These are phyloP conservation scores for Halictus ligatus DNA, from an alignment of 2,888 invertebrate genomes.

Conservation along the genomic window DNA sequence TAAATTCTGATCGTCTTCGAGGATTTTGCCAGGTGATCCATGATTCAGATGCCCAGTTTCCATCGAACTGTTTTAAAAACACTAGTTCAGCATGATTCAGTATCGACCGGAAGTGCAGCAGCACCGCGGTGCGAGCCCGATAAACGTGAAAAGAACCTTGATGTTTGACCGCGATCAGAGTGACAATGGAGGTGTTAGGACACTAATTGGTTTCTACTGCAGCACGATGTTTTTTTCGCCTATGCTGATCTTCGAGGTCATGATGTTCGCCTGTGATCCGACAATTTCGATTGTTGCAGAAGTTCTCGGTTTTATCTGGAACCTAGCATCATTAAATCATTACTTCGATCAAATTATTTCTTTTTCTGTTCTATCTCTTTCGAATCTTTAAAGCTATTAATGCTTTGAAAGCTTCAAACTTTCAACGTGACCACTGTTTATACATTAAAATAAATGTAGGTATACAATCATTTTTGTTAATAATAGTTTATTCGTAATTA, in stretches of 20 bases:
- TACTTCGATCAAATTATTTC: not conserved
- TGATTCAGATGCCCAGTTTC: conserved; percentile 3
- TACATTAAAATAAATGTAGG: too few relatives aligned
- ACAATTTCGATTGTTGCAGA: not conserved
- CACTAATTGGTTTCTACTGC: conserved; percentile 21
- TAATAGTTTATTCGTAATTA: not conserved
- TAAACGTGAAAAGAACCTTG: conserved; percentile 58
- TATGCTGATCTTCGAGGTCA: not conserved
- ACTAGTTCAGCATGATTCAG: conserved; percentile 58
- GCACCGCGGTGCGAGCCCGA: conserved; percentile 38
- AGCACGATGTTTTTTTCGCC: conserved; percentile 2
- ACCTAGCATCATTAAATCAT: too few relatives aligned
- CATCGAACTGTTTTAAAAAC: conserved; percentile 56
- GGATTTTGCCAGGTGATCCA: not conserved
- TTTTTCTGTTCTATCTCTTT: not conserved
- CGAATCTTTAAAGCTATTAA: not conserved
- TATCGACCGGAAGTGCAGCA: conserved; percentile 60
- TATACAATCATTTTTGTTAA: not conserved
- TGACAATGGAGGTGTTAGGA: conserved; percentile 27
- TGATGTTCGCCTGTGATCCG: not conserved
- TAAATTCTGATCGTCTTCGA: not conserved
- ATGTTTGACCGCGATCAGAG: conserved; percentile 52
- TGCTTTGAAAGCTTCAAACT: not conserved
- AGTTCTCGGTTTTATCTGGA: too few relatives aligned
- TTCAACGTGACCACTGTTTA: too few relatives aligned